Percentiles rank a stretch among this genome's conserved stretches.
These are phyloP conservation scores for Coreoperca whiteheadi DNA, from an alignment of 2,113 vertebrate genomes.

Conservation along the genomic window DNA sequence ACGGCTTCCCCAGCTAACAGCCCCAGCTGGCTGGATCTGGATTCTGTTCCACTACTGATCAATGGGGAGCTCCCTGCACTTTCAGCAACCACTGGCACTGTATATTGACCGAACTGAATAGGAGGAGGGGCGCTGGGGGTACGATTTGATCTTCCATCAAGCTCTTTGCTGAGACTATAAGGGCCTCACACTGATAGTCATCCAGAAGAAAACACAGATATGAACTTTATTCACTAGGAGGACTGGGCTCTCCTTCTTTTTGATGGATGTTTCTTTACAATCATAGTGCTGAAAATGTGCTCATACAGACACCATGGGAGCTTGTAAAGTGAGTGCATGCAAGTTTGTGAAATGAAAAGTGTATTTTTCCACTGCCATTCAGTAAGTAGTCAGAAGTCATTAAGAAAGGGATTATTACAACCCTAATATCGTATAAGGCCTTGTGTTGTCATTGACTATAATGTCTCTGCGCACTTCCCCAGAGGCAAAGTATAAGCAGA, in stretches of 20 bases:
- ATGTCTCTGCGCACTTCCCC: slow-evolving; percentile 28
- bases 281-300: slow-evolving; percentile 28
- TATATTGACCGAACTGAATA: slow-evolving; percentile 47
- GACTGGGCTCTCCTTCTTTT: slow-evolving; percentile 23
- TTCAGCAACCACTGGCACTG: slow-evolving; percentile 61
- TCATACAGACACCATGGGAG: slow-evolving; percentile 24
- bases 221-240: slow-evolving; percentile 26
- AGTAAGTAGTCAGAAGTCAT: slow-evolving; percentile 23
- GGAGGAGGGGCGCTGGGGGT: slow-evolving; percentile 1
- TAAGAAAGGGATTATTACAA: slow-evolving; percentile 40
- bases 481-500: slow-evolving; percentile 44
- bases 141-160: slow-evolving; percentile 20
- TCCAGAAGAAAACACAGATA: slow-evolving; percentile 44
- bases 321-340: slow-evolving; percentile 12
- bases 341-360: slow-evolving; percentile 9
- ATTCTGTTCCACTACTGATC: slow-evolving; percentile 69
- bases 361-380: slow-evolving; percentile 15
- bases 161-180: slow-evolving; percentile 37
- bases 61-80: slow-evolving; percentile 76
- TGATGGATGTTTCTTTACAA: slow-evolving; percentile 36
- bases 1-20: slow-evolving; percentile 78
- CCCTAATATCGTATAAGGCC: slow-evolving; percentile 28
- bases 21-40: slow-evolving; percentile 79
- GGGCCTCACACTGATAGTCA: slow-evolving; percentile 41
- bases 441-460: slow-evolving; percentile 46